Conservation (phyloP, 2,888 invertebrate genomes). For the Agrochola circellaris region DNA sequence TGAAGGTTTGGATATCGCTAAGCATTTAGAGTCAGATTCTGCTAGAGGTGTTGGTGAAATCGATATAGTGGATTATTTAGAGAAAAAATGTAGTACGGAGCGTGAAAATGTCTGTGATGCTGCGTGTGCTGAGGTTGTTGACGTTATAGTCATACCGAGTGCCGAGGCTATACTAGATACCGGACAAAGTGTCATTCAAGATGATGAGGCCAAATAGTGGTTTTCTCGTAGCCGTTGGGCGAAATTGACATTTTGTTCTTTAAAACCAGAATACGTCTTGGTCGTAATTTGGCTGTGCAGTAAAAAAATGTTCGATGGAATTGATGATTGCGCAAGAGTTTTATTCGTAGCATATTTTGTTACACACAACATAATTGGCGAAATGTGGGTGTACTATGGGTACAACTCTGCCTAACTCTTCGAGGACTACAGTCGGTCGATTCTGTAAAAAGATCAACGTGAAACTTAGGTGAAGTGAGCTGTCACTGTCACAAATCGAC, state of each 20-base stretch:
- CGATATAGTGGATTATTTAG: conserved; percentile 68
- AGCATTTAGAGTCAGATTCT: conserved; percentile 69
- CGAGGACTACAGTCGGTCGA: too few species aligned
- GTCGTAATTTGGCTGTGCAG: not conserved
- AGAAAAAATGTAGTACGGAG: conserved; percentile 68
- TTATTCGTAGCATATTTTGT: not conserved
- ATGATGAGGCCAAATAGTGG: conserved; percentile 41
- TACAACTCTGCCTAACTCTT: too few species aligned
- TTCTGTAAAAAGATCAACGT: too few species aligned
- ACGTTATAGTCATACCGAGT: conserved; percentile 86
- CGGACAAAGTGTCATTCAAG: conserved; percentile 69
- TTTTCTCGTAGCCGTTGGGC: conserved; percentile 37
- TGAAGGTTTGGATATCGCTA: conserved; percentile 77
- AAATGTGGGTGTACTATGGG: not conserved
- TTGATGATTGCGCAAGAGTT: not conserved
- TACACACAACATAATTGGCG: not conserved
- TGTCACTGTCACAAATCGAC: too few species aligned
- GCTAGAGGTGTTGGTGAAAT: conserved; percentile 48
- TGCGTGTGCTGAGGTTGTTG: conserved; percentile 80
- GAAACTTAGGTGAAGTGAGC: too few species aligned
- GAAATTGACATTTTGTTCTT: conserved; percentile 36
- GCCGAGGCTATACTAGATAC: conserved; percentile 85
- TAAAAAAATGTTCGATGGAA: not conserved
- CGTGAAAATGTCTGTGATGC: conserved; percentile 72
- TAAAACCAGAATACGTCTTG: not conserved